A percentile compares a stretch with the other conserved stretches of the same genome.
Evolutionary conservation across 2,113 vertebrate genomes (phyloP).

Genomic region (Bufo bufo): DNA sequence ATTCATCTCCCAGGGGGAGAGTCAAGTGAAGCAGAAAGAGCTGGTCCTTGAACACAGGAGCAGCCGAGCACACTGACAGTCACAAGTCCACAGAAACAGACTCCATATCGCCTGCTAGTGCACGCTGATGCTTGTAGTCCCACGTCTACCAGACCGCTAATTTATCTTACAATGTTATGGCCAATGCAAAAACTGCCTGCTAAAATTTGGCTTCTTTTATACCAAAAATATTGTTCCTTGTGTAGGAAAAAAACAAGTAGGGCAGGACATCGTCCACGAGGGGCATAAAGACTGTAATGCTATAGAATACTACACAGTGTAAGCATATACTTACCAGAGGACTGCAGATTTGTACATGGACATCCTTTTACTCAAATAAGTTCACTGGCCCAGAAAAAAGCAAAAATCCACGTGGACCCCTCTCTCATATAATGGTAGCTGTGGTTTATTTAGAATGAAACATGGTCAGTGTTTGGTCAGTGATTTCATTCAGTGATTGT

Average conservation of each 20-base stretch:
- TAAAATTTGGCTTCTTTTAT: background rate
- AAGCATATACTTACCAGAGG: background rate
- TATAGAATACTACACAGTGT: background rate
- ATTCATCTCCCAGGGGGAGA: slow-evolving; percentile 71
- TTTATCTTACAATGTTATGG: background rate
- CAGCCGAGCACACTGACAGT: background rate
- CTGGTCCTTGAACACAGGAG: slow-evolving; percentile 21
- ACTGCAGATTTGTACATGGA: background rate
- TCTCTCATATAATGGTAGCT: too few species aligned
- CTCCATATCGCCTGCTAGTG: background rate
- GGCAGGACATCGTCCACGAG: background rate
- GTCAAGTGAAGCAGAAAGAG: slow-evolving; percentile 59
- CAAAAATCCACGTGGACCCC: too few species aligned
- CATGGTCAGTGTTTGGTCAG: too few species aligned
- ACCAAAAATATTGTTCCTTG: background rate
- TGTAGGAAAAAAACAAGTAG: background rate
- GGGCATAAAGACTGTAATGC: background rate
- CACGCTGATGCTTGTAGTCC: background rate
- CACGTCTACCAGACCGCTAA: background rate
- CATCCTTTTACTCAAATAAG: too few species aligned
- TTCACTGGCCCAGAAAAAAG: too few species aligned
- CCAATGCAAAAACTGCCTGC: background rate
- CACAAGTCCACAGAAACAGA: background rate
- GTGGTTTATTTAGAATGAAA: too few species aligned
- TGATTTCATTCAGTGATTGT: too few species aligned